Conservation (phyloP, 1,140 invertebrate species). For the Psilanteris sp. region DNA sequence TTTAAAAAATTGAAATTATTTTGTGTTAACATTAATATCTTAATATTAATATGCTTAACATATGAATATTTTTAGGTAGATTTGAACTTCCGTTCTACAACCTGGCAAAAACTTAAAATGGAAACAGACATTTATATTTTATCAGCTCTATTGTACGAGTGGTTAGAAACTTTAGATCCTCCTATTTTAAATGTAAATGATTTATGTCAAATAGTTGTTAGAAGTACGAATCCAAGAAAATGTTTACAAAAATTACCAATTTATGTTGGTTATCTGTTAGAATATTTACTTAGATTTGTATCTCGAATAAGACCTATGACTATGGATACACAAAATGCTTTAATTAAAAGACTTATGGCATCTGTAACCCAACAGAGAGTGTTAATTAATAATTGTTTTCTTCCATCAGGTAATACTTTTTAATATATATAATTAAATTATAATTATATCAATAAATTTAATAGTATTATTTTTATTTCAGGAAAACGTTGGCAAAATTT, state of each 20-base stretch:
- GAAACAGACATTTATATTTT: slow-evolving; percentile 84
- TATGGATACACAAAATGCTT: slow-evolving; percentile 80
- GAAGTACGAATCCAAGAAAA: slow-evolving; percentile 81
- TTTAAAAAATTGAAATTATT: no score
- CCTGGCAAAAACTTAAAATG: slow-evolving; percentile 84
- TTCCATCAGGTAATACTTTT: slow-evolving; percentile 78
- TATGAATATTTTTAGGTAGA: slow-evolving; percentile 77
- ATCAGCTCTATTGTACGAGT: slow-evolving; percentile 84
- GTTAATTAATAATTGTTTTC: slow-evolving; percentile 79
- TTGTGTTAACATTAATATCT: no score
- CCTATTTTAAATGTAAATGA: slow-evolving; percentile 85
- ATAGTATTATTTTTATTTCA: slow-evolving; percentile 59
- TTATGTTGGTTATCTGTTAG: slow-evolving; percentile 84
- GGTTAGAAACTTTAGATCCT: slow-evolving; percentile 85
- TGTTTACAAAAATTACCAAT: slow-evolving; percentile 84
- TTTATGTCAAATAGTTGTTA: slow-evolving; percentile 84
- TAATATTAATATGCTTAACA: background rate
- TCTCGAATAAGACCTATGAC: slow-evolving; percentile 83
- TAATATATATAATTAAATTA: no score
- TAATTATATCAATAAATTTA: no score
- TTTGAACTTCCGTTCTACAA: slow-evolving; percentile 84
- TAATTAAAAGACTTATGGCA: slow-evolving; percentile 83
- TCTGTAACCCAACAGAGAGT: slow-evolving; percentile 85
- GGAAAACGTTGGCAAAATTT: slow-evolving; percentile 79
- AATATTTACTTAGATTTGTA: slow-evolving; percentile 87